Conservation (phyloP, 2,113 vertebrate genomes). For the Ictalurus furcatus region DNA sequence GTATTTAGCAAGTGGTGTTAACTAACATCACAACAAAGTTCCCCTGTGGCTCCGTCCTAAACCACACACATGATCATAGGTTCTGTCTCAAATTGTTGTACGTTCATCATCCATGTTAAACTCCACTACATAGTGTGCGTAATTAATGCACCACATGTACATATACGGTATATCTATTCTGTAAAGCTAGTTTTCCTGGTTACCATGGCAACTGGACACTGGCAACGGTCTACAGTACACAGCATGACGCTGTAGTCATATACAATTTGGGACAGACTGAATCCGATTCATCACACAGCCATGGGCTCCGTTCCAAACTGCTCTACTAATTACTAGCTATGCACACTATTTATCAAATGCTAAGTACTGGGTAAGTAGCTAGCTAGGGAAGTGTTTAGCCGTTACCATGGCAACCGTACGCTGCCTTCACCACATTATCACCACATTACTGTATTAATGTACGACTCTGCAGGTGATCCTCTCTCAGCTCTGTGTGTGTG, state of each 20-base stretch:
- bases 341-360: not conserved
- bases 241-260: too few species aligned
- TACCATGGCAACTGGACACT: not conserved
- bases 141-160: not conserved
- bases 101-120: too few species aligned
- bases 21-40: not conserved
- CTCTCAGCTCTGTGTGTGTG: too few species aligned
- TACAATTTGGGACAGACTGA: not conserved
- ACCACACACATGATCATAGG: not conserved
- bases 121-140: not conserved
- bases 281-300: not conserved
- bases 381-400: not conserved
- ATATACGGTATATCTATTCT: not conserved
- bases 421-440: not conserved
- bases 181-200: not conserved
- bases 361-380: too few species aligned
- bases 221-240: too few species aligned
- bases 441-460: not conserved
- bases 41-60: not conserved
- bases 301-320: not conserved
- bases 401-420: not conserved
- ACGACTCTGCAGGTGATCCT: not conserved
- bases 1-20: not conserved
- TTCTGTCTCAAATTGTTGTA: too few species aligned
- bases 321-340: not conserved